Evolutionary conservation across 2,797 vertebrate genomes (phyloP), one percentile per base, ranked within the genome.

Genomic region (Bradypus variegatus): DNA sequence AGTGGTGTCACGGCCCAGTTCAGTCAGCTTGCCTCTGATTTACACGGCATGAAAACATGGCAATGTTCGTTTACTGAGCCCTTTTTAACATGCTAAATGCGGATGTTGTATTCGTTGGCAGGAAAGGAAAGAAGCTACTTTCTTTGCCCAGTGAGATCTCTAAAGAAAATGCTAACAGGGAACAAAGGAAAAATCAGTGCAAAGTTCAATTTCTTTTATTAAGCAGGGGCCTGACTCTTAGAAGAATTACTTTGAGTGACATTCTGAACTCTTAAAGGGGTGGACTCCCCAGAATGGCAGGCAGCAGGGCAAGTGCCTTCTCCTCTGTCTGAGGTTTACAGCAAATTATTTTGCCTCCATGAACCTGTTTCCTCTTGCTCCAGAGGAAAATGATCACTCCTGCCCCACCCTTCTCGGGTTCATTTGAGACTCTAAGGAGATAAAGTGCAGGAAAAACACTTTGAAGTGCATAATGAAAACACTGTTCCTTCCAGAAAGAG

Each of bases 361-460:
- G 50, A 84, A 38, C 50, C n/a, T 36, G n/a, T 38, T 87, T 75
- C 64, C 16, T 76, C 18, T 72, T 88, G 76, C 69, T 94, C 41
- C 72, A 70, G 48, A 72, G 73, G 72, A 70, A 93, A 62, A 73
- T 13, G 73, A 87, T 72, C 87, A 65, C 50, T 89, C 62, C 62
- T 0, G 2, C 58, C 55, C 85, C 18, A 33, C 55, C 91, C 58
- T 50, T 77, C 73, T 86, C 80, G 81, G 41, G 93, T 38, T 67
- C 69, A 70, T 60, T 83, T 6, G 10, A 86, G 93, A 69, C 53
- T 88, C 86, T 80, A 48, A 62, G 72, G 60, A 91, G 84, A 86
- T 10, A 85, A 88, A 77, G 65, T 38, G 62, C 78, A 80, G 88
- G 91, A 84, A 94, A 95, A 92, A 80, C 91, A 91, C 91, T 95